A percentile compares a stretch with the other conserved stretches of the same genome.
These are phyloP conservation scores for Celastrina argiolus DNA, from an alignment of 2,888 invertebrate genomes.

Conservation along the genomic window DNA sequence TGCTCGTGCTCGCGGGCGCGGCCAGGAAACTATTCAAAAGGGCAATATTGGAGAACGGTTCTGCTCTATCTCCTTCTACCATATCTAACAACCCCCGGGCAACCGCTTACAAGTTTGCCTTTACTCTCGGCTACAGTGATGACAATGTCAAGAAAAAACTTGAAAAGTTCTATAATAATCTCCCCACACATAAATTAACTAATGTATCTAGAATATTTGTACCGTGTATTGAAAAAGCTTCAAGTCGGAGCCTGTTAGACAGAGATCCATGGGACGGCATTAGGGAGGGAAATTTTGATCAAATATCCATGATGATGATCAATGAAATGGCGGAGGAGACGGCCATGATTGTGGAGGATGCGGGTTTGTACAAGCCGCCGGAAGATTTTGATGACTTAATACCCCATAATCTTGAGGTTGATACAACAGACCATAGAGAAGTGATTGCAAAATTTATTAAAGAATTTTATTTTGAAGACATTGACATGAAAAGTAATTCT, in stretches of 20 bases:
- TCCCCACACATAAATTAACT: conserved; percentile 37
- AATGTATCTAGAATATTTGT: conserved; percentile 44
- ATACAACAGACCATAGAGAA: conserved; percentile 38
- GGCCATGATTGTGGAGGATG: conserved; percentile 38
- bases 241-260: conserved; percentile 42
- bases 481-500: conserved; percentile 33
- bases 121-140: conserved; percentile 61
- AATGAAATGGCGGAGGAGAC: conserved; percentile 45
- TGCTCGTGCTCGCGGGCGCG: conserved; percentile 53
- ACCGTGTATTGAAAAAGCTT: conserved; percentile 54
- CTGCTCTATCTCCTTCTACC: conserved; percentile 53
- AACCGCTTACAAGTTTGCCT: conserved; percentile 54
- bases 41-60: conserved; percentile 61
- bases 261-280: conserved; percentile 50
- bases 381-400: conserved; percentile 48
- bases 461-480: conserved; percentile 50
- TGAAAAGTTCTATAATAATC: conserved; percentile 44
- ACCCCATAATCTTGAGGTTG: conserved; percentile 56
- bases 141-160: conserved; percentile 39
- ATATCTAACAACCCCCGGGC: conserved; percentile 48
- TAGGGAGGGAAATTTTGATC: conserved; percentile 42
- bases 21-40: conserved; percentile 53
- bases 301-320: conserved; percentile 52
- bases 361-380: conserved; percentile 41
- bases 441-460: conserved; percentile 52